These are phyloP conservation scores for Oedothorax gibbosus DNA, from an alignment of 1,140 invertebrate species.

Conservation along the genomic window DNA sequence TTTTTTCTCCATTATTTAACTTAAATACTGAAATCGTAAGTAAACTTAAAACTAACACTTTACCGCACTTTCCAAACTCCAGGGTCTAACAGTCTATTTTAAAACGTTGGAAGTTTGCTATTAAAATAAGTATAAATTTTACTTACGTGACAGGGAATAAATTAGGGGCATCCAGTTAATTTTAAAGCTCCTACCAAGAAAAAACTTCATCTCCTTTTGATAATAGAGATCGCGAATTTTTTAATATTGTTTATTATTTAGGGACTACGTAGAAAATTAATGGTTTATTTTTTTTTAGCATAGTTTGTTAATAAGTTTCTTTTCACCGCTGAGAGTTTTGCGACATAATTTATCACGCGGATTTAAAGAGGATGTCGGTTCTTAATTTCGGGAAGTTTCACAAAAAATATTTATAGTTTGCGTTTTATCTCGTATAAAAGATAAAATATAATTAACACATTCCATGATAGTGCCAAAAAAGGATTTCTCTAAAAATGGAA, in stretches of 20 bases:
- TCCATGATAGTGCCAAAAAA: neutral
- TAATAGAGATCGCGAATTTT: slow-evolving; percentile 35
- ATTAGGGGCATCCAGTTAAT: slow-evolving; percentile 24
- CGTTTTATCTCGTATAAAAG: neutral
- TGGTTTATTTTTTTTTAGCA: slow-evolving; percentile 28
- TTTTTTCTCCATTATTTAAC: neutral
- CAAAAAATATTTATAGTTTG: slow-evolving; percentile 21
- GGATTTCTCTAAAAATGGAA: too few relatives aligned
- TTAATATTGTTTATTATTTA: slow-evolving; percentile 47
- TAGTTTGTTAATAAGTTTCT: slow-evolving; percentile 22
- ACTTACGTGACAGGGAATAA: slow-evolving; percentile 37
- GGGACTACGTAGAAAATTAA: slow-evolving; percentile 28
- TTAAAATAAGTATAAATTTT: slow-evolving; percentile 32
- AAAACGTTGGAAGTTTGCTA: slow-evolving; percentile 28
- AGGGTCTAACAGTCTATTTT: neutral
- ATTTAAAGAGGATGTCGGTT: slow-evolving; percentile 11
- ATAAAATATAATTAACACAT: slow-evolving; percentile 18
- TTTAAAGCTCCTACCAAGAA: slow-evolving; percentile 33
- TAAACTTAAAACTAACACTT: neutral
- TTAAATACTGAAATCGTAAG: neutral
- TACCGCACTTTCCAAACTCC: neutral
- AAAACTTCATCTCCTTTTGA: slow-evolving; percentile 4
- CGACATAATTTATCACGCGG: slow-evolving; percentile 30
- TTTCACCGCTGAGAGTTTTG: slow-evolving; percentile 13
- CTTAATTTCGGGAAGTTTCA: slow-evolving; percentile 13